Base-by-base conservation (phyloP, 2,113 vertebrate species). In the Pluvialis apricaria region DNA sequence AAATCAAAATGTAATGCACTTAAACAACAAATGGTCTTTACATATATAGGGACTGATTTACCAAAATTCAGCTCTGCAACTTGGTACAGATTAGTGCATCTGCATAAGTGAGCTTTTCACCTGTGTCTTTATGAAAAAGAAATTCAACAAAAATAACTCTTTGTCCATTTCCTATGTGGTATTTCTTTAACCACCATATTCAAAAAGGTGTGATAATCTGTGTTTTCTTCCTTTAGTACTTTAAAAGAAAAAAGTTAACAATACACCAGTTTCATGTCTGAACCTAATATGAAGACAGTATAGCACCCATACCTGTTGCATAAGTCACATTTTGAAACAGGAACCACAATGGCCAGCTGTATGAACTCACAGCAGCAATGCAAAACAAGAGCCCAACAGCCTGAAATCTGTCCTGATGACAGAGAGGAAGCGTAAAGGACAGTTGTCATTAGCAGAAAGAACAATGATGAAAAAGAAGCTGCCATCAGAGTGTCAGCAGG, bases 1-100 rank as follows among this genome's bases (percentile, higher is more conserved):
- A 97, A 93, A 90, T 97, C 72, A 91, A 96, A 96, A 96, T 86
- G 45, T 80, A 96, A 93, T 61, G 80, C 72, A 95, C 82, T 97
- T 96, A 95, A 97, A 96, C 28, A 71, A 80, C 40, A 80, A 69
- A 61, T 51, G 11, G 8, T 45, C 57, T 79, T 84, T 65, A 73
- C 34, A 68, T 28, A 89, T 19, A 62, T 24, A 87, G 20, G 10
- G 10, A 4, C 12, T 71, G 29, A 57, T 83, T 86, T 90, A 62
- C 21, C 32, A 79, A 76, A 80, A 77, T 52, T 70, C 7, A 11
- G 5, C 6, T 4, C 32, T 65, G 24, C 10, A 81, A 15, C n/a
- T 73, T 60, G 4, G 28, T 57, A 86, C 13, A 61, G 83, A 86
- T 44, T 28, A 77, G 3, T 42, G 19, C 25, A 85, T 36, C 32